Evolutionary conservation across 92 coral and sea anemone species (phyloP), one percentile per base, ranked within the genome.

Genomic region (Virgularia gustaviana): DNA sequence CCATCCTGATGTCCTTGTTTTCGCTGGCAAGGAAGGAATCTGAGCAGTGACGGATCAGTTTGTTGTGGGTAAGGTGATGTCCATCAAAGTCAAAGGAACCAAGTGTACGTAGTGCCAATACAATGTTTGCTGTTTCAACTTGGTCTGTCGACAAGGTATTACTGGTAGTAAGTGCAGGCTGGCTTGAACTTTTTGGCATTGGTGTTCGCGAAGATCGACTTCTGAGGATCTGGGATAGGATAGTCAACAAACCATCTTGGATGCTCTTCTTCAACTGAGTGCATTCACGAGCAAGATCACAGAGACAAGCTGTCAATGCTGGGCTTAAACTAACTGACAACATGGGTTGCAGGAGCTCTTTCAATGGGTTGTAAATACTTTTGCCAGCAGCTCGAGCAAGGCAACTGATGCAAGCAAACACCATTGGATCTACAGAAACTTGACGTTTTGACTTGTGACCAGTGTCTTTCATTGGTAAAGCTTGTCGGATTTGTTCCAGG

Each of bases 31-130:
- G 88, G 63, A 94, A 94, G 7, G 96, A 87, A 41, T 94, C 99
- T 20, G 99, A 96, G 75, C 99, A 94, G 44, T 94, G 96, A 0
- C 99, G 84, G 34, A 94, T 96, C 22, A 94, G 83, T 63, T 89
- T 85, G 43, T 80, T 80, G 83, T 90, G 94, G 18, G 94, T 90
- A 68, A 90, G 71, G 73, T 84, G 73, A 44, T 88, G 89, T 16
- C 98, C 98, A 68, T 92, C 98, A 85, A 92, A 92, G 49, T 92
- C 98, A 85, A 92, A 92, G 12, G 98, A 84, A 3, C 98, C 98
- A 44, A 92, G 73, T 9, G 98, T 92, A 57, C 98, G 78, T 36
- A 92, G 68, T 37, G 98, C 98, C 53, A 92, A 55, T 6, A 92
- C 98, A 60, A 92, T 88, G 45, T 85, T 89, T 36, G 90, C 81